Evolutionary conservation across 2,888 invertebrate species (phyloP).

Genomic region (Eristalinus sepulchralis): DNA sequence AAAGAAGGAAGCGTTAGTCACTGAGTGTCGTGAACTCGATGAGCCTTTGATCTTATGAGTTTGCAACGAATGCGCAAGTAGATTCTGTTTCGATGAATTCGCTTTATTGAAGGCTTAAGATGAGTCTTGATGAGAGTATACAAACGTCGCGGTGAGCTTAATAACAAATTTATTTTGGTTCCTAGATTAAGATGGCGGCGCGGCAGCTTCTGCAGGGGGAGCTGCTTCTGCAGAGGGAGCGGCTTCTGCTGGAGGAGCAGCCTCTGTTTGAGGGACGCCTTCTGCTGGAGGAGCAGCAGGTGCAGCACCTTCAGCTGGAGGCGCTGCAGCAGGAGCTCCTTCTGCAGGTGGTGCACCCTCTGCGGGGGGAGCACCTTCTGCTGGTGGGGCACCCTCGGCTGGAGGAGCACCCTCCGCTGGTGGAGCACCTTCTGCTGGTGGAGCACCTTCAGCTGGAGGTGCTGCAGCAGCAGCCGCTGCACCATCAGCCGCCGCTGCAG

Average conservation of each 20-base stretch:
- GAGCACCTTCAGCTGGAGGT: constrained; percentile 71
- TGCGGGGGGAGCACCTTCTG: constrained; percentile 72
- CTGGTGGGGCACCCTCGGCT: constrained; percentile 72
- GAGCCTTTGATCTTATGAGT: constrained; percentile 43
- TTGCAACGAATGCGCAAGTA: constrained; percentile 10
- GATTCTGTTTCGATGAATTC: constrained; percentile 33
- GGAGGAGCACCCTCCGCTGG: constrained; percentile 73
- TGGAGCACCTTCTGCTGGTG: constrained; percentile 71
- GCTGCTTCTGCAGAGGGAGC: constrained; percentile 70
- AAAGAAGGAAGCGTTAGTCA: constrained; percentile 62
- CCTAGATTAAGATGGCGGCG: constrained; percentile 72
- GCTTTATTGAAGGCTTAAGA: constrained; percentile 55
- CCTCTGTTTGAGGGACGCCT: constrained; percentile 64
- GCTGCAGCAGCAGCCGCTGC: constrained; percentile 73
- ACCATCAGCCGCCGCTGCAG: constrained; percentile 72
- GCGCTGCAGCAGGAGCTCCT: constrained; percentile 73
- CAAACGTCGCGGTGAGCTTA: constrained; percentile 58
- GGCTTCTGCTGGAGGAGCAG: constrained; percentile 39
- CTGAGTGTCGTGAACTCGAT: constrained; percentile 10
- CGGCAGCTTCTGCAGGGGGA: constrained; percentile 74
- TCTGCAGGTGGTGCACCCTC: constrained; percentile 75
- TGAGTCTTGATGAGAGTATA: constrained; percentile 26
- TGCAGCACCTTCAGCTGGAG: constrained; percentile 71
- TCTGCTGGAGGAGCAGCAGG: constrained; percentile 62
- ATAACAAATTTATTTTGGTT: constrained; percentile 14